These are phyloP conservation scores for Silvanus unidentatus DNA, from an alignment of 2,888 invertebrate genomes.

Conservation along the genomic window DNA sequence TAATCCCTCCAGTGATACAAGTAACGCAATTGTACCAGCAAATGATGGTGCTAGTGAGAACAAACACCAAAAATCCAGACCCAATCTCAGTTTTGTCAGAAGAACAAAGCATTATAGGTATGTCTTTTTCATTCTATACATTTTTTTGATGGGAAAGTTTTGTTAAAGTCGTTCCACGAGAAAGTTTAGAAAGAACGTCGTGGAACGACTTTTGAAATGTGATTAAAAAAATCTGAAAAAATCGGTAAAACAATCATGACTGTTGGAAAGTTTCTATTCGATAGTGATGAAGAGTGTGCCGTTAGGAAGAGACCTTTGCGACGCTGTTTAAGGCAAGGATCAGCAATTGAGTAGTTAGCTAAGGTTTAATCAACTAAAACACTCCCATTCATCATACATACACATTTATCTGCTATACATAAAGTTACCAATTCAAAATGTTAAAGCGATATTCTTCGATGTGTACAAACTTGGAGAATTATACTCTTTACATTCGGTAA, in stretches of 20 bases:
- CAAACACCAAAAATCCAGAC: slow-evolving; percentile 22
- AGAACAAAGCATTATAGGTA: slow-evolving; percentile 60
- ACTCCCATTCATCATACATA: neutral
- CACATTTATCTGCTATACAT: no score
- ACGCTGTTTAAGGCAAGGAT: slow-evolving; percentile 2
- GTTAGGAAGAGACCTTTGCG: neutral
- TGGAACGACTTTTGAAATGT: no score
- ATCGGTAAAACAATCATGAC: no score
- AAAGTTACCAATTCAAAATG: no score
- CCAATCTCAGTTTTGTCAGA: slow-evolving; percentile 34
- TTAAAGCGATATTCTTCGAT: no score
- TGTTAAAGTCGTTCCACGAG: no score
- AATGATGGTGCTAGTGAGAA: slow-evolving; percentile 4
- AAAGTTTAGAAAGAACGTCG: no score
- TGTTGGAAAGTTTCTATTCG: slow-evolving; percentile 1
- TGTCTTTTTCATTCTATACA: slow-evolving; percentile 5
- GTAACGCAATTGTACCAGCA: slow-evolving; percentile 3
- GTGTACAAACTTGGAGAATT: no score
- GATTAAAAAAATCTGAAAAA: no score
- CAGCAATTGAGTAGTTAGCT: neutral
- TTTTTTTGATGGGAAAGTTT: neutral
- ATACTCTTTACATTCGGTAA: no score
- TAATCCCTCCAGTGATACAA: slow-evolving; percentile 17
- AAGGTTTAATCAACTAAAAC: no score
- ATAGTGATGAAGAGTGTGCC: neutral